Evolutionary conservation across 2,797 vertebrate species (phyloP).

Genomic region (Anabas testudineus): DNA sequence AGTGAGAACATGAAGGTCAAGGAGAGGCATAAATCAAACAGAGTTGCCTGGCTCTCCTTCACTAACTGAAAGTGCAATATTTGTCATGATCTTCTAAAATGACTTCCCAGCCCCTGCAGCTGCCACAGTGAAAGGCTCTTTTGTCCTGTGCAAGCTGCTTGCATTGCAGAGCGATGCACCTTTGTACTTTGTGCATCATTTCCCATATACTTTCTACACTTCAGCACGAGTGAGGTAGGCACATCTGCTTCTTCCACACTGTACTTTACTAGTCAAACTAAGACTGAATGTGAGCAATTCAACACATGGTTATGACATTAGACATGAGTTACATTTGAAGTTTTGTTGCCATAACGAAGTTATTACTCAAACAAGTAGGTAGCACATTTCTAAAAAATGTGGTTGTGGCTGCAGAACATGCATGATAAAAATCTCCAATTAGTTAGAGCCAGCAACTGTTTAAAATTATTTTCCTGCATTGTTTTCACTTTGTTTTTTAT

Average conservation of each 20-base stretch:
- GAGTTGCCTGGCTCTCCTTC: constrained; percentile 48
- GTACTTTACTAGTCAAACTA: background rate
- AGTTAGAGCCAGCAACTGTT: background rate
- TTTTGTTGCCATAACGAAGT: constrained; percentile 5
- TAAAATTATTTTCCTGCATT: background rate
- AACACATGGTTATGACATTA: constrained; percentile 14
- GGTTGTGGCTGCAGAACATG: background rate
- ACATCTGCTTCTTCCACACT: constrained; percentile 35
- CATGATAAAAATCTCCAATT: background rate
- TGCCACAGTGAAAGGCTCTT: constrained; percentile 77
- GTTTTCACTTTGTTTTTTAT: background rate
- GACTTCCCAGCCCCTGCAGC: constrained; percentile 70
- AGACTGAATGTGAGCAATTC: constrained; percentile 13
- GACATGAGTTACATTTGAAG: background rate
- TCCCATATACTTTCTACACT: constrained; percentile 26
- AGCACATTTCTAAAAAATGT: constrained; percentile 6
- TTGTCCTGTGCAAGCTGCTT: constrained; percentile 77
- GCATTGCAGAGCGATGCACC: constrained; percentile 57
- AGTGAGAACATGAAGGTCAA: constrained; percentile 50
- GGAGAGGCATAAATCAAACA: constrained; percentile 69
- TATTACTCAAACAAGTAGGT: constrained; percentile 13
- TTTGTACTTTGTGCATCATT: constrained; percentile 50
- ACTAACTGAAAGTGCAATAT: constrained; percentile 80
- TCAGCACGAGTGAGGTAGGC: constrained; percentile 29
- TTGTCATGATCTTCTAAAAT: constrained; percentile 83